Conservation (phyloP, 2,113 vertebrate species). For the Channa argus region DNA sequence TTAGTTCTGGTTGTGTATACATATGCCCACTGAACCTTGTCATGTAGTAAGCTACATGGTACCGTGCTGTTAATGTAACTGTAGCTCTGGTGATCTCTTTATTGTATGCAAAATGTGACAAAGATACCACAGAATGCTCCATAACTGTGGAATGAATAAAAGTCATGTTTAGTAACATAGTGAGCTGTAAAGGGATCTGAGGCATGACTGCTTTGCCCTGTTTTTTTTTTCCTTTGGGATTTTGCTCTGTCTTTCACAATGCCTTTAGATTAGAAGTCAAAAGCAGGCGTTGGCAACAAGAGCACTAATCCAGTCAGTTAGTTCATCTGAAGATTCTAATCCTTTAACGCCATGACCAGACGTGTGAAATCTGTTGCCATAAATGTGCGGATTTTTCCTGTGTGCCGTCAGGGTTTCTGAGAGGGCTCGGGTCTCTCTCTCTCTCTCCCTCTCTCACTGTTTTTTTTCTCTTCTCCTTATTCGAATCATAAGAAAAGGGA, state of each 20-base stretch:
- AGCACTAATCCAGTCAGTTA: slow-evolving; percentile 70
- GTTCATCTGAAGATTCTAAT: slow-evolving; percentile 71
- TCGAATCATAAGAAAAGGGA: slow-evolving; percentile 58
- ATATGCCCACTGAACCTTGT: slow-evolving; percentile 10
- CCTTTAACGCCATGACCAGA: slow-evolving; percentile 57
- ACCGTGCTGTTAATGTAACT: slow-evolving; percentile 7
- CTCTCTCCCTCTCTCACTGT: neutral
- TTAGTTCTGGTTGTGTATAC: slow-evolving; percentile 38
- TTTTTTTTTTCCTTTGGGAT: slow-evolving; percentile 1
- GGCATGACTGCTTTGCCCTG: slow-evolving; percentile 32
- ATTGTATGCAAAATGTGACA: slow-evolving; percentile 33
- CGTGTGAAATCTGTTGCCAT: slow-evolving; percentile 62
- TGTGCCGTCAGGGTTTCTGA: slow-evolving; percentile 24
- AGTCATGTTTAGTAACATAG: slow-evolving; percentile 53
- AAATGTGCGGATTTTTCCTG: slow-evolving; percentile 60
- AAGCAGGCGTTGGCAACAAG: slow-evolving; percentile 46
- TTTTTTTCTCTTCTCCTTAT: slow-evolving; percentile 31
- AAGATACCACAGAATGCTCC: slow-evolving; percentile 48
- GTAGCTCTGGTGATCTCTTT: slow-evolving; percentile 37
- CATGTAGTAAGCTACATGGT: slow-evolving; percentile 16
- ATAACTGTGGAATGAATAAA: slow-evolving; percentile 66
- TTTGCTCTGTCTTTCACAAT: slow-evolving; percentile 30
- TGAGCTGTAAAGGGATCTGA: slow-evolving; percentile 54
- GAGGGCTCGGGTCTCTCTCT: slow-evolving; percentile 4
- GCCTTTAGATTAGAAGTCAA: slow-evolving; percentile 55